Evolutionary conservation across 2,797 vertebrate species (phyloP), one percentile per base, ranked within the genome.

Genomic region (Meda fulgida): DNA sequence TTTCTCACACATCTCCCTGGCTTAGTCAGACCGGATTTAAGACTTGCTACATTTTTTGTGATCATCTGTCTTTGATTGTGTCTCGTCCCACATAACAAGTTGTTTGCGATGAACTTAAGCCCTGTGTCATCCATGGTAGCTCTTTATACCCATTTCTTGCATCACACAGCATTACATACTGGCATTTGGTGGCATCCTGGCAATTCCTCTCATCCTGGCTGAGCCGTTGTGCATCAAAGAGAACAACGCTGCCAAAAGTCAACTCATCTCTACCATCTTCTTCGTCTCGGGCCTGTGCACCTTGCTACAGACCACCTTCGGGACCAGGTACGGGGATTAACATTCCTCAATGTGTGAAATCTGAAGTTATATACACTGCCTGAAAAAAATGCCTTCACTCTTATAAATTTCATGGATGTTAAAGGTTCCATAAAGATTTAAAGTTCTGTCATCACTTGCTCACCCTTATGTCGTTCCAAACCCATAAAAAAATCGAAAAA

Each of bases 181-280:
- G 19, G 96, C 95, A 0, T 96, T 96, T 0, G 94, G 96, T 1
- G 95, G 95, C 87, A 96, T 96, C 90, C 94, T 96, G 7, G 95
- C 95, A 0, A 89, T 96, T 65, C 96, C 96, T 1, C 92, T 96
- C 79, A 96, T 96, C 83, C 91, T 96, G 51, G 94, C 95, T 0
- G 95, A 96, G 87, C 95, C 95, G 0, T 89, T 96, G 46, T 96
- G 95, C 83, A 95, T 96, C 21, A 88, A 91, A 78, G 93, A 96
- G 89, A 95, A 96, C 93, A 94, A 95, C 9, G 40, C 38, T 0
- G 95, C 94, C 79, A 96, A 96, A 85, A 95, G 95, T 83, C 94
- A 95, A 89, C 94, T 96, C 86, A 96, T 96, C 91, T 95, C 93
- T 85, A 96, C 95, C 85, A 96, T 96, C 80, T 96, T 96, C 89